Conservation (phyloP, 2,113 vertebrate species). For the Amblyopsis rosae region DNA sequence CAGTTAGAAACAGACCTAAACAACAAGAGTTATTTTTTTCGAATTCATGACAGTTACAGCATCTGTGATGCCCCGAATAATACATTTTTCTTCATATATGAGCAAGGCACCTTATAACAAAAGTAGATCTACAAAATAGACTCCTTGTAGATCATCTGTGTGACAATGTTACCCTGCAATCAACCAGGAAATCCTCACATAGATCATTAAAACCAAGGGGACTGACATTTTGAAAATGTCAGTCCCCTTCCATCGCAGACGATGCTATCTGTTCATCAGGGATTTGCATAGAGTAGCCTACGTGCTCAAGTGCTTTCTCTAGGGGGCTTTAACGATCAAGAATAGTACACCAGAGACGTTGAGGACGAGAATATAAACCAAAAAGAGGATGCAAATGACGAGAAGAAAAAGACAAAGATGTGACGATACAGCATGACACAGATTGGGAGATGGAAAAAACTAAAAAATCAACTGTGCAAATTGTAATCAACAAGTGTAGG, state of each 20-base stretch:
- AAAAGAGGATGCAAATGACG: conserved; percentile 9
- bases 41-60: too few species aligned
- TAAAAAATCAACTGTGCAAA: neutral
- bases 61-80: too few species aligned
- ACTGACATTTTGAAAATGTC: neutral
- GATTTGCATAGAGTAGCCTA: conserved; percentile 30
- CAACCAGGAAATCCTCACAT: too few species aligned
- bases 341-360: neutral
- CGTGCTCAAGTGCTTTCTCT: conserved; percentile 20
- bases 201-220: conserved; percentile 3
- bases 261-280: neutral
- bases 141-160: too few species aligned
- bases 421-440: neutral
- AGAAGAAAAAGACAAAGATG: neutral
- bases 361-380: conserved; percentile 12
- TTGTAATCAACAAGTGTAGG: conserved; percentile 4
- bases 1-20: too few species aligned
- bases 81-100: too few species aligned
- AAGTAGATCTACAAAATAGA: too few species aligned
- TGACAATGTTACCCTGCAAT: too few species aligned
- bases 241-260: too few species aligned
- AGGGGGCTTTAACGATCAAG: conserved; percentile 27
- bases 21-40: too few species aligned
- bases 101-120: too few species aligned
- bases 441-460: neutral